Conservation (phyloP, 2,797 vertebrate species). For the Serranus cabrilla region DNA sequence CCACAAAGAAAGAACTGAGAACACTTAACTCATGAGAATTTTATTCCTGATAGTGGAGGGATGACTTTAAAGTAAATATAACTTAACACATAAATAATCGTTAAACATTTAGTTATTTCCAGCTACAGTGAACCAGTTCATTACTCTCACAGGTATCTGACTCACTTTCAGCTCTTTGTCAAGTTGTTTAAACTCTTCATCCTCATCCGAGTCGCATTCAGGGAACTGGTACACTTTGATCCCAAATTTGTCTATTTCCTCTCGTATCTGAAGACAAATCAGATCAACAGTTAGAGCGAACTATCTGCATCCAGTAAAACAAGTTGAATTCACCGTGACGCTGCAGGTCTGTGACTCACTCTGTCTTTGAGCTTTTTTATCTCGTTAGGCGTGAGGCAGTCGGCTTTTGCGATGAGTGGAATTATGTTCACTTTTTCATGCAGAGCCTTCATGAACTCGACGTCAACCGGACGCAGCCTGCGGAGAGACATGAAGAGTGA, state of each 20-base stretch:
- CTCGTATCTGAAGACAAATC: constrained; percentile 88
- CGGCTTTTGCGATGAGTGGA: constrained; percentile 96
- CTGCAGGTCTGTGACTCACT: constrained; percentile 84
- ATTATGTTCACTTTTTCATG: constrained; percentile 99
- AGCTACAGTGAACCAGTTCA: no score
- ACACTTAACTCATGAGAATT: no score
- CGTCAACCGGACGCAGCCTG: constrained; percentile 95
- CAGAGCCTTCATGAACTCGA: constrained; percentile 98
- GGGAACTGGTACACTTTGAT: constrained; percentile 99
- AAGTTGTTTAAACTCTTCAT: constrained; percentile 98
- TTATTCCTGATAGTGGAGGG: no score
- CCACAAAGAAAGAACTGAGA: no score
- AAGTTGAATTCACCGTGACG: not conserved
- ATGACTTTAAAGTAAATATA: no score
- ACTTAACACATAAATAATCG: no score
- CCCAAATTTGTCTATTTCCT: constrained; percentile 98
- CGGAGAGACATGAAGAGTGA: constrained; percentile 1
- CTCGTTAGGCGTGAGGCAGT: constrained; percentile 96
- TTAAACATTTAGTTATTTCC: no score
- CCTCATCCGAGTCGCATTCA: constrained; percentile 98
- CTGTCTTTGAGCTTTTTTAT: constrained; percentile 98
- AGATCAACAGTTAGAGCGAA: not conserved
- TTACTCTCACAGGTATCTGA: not conserved
- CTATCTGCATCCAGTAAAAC: not conserved
- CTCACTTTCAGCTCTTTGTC: constrained; percentile 97